Base-by-base conservation (phyloP, 2,797 vertebrate genomes). In the Acanthurus leucopareius region DNA sequence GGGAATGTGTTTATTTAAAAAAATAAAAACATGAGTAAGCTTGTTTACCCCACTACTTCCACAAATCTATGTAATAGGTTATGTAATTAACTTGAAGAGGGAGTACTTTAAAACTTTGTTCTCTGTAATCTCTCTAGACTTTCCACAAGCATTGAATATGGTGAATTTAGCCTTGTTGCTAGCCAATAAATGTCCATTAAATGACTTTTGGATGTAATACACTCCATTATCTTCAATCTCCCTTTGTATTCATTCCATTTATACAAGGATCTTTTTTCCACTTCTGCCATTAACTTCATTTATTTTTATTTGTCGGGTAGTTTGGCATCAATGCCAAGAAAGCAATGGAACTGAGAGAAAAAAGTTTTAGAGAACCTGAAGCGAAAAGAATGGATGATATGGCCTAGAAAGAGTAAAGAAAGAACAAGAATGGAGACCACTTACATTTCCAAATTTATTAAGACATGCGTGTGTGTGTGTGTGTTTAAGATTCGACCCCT, bases 221-320 rank as follows among this genome's bases (percentile, higher is more conserved):
- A 7, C 38, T 60, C 54, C 11, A 87, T 90, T 88, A 83, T 81
- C 61, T 63, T 66, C 11, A 59, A 63, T 78, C 47, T 71, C 17
- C 20, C 49, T 67, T 20, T 82, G 40, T 51, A 54, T 38, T 70
- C 35, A 64, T 73, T 86, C 57, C 40, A 44, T 63, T 73, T 48
- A 62, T 22, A 35, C 10, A 60, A 48, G 68, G 40, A 68, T 38
- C 0, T 5, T 32, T 72, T 86, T 83, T 35, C 75, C 59, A 63
- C 48, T 66, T 58, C 45, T 73, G 35, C 9, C 40, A 22, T 64
- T 72, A 54, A 65, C 42, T 63, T 57, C 7, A 45, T 75, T 75
- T 83, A 51, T 71, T 76, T 80, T 53, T 72, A 44, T 82, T 80
- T 80, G 69, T 80, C 65, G 57, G 28, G 49, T 25, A 25, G 48